Evolutionary conservation across 2,888 invertebrate genomes (phyloP), one percentile per base, ranked within the genome.

Genomic region (Melieria crassipennis): DNA sequence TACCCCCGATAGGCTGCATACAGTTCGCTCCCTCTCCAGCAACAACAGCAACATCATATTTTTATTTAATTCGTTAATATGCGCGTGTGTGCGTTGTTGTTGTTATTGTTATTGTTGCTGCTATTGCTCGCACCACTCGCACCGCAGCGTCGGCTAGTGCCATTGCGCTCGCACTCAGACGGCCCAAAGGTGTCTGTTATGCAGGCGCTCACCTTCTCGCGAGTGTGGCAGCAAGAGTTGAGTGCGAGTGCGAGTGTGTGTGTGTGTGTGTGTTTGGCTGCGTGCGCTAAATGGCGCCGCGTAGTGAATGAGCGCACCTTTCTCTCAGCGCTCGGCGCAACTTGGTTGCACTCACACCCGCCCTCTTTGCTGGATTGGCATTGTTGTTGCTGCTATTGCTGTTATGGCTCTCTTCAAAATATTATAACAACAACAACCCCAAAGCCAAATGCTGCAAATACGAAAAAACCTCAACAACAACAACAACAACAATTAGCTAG

Each of bases 271-370:
- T 16, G 16, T 16, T 16, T 16, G 16, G 16, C 16, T 30, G 30
- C 3, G 30, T 30, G 30, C 3, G 30, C 3, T 30, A 30, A 30
- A 30, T 30, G 30, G 30, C 30, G 30, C 30, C 30, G 30, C 30
- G 30, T 30, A 3, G 30, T 30, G 30, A 30, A 2, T 30, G 30
- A 30, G 30, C 30, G 30, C 30, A 30, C 30, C 30, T 30, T 30
- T 30, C 30, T 30, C 30, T 30, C 3, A 30, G 10, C n/a, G 9
- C 10, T 30, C 63, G 30, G 13, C 50, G 7, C 7, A 65, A 50
- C 47, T 5, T 30, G 46, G 43, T 70, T 68, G 65, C 65, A 16
- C 63, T 73, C 70, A 62, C 70, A 68, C 72, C 69, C 71, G 63
- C 69, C 66, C 70, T 43, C 65, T 52, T 69, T 69, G 66, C 10